A percentile compares a stretch with the other conserved stretches of the same genome.
Evolutionary conservation across 2,113 vertebrate genomes (phyloP).

Genomic region (Syrrhaptes paradoxus): DNA sequence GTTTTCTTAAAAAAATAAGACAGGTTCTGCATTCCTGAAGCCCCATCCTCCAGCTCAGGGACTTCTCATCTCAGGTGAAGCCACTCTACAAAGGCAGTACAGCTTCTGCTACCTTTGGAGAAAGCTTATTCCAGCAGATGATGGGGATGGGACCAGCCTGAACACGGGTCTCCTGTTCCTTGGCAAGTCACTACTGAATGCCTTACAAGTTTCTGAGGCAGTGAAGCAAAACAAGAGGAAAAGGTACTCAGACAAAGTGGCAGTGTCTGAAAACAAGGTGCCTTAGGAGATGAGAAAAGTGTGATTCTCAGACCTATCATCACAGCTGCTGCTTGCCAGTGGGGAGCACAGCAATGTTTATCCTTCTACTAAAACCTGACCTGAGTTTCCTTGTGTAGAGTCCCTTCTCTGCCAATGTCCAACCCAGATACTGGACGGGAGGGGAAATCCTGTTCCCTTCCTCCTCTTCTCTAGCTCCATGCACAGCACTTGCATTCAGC

Average conservation of each 20-base stretch:
- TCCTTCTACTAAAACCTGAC: not conserved
- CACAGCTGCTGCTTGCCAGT: not conserved
- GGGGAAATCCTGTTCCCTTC: not conserved
- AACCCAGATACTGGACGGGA: not conserved
- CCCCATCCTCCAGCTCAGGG: not conserved
- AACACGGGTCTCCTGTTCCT: not conserved
- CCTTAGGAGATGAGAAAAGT: not conserved
- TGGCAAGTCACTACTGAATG: not conserved
- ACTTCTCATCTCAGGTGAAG: not conserved
- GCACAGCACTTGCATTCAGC: not conserved
- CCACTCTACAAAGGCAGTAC: not conserved
- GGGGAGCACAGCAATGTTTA: accelerated
- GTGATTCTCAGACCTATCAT: not conserved
- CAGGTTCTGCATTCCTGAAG: not conserved
- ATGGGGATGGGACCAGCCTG: not conserved
- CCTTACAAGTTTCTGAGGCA: not conserved
- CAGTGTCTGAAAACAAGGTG: not conserved
- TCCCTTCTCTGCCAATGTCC: not conserved
- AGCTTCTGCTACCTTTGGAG: not conserved
- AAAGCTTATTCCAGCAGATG: not conserved
- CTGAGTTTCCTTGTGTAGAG: not conserved
- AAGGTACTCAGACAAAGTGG: not conserved
- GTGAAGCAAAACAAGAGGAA: not conserved
- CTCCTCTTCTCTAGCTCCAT: not conserved
- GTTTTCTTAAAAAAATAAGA: not conserved